Evolutionary conservation across 2,113 vertebrate species (phyloP).

Genomic region (Pterocles orientalis): DNA sequence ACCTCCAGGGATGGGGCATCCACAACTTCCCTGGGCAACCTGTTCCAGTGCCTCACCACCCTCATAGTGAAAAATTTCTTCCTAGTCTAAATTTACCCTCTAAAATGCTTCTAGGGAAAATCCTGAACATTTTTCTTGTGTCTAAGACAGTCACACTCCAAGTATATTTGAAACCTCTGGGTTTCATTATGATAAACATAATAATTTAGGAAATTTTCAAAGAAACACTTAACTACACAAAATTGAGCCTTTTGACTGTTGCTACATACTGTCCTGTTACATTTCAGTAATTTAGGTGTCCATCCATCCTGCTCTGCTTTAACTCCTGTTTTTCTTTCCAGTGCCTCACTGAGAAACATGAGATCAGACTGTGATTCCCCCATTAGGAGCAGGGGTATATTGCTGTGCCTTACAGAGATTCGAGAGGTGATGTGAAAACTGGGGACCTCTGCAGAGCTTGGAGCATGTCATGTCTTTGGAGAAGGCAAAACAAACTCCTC

Average conservation of each 20-base stretch:
- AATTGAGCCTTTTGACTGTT: background rate
- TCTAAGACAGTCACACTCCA: background rate
- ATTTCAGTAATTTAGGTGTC: background rate
- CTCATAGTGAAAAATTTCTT: no score
- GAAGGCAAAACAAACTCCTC: background rate
- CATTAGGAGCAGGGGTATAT: background rate
- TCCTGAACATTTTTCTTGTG: background rate
- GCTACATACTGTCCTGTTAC: background rate
- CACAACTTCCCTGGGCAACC: no score
- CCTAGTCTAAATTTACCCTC: no score
- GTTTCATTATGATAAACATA: background rate
- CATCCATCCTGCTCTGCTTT: background rate
- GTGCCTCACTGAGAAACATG: background rate
- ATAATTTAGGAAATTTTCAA: background rate
- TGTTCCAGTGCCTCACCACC: no score
- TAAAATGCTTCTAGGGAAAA: background rate
- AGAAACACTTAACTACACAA: background rate
- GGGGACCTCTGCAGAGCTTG: background rate
- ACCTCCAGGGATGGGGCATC: no score
- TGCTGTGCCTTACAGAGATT: background rate
- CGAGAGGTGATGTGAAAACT: background rate
- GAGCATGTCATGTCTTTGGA: background rate
- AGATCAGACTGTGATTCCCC: background rate
- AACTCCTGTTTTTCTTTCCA: background rate
- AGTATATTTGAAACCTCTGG: background rate